Conservation (phyloP, 1,140 invertebrate species). For the Formica selysi region DNA sequence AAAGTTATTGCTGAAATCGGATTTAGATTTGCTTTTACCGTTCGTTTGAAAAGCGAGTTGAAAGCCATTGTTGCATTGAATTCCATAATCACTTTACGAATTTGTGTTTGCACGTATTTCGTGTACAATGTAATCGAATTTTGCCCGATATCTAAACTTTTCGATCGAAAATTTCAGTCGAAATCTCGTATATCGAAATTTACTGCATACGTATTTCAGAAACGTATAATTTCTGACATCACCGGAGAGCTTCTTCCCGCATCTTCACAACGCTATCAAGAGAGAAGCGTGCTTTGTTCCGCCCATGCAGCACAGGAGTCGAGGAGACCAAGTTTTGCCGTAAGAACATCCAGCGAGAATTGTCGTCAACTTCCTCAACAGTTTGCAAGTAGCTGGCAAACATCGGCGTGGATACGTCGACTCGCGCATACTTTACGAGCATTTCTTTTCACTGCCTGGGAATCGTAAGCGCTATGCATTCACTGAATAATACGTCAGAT, state of each 20-base stretch:
- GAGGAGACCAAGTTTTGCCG: conserved; percentile 46
- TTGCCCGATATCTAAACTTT: not conserved
- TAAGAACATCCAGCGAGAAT: conserved; percentile 54
- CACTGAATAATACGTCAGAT: not conserved
- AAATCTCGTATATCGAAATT: not conserved
- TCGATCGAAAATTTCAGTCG: not conserved
- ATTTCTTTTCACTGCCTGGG: conserved; percentile 18
- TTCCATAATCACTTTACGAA: not conserved
- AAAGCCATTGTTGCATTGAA: not conserved
- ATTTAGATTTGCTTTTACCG: not conserved
- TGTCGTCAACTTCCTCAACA: conserved; percentile 50
- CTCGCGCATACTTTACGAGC: conserved; percentile 27
- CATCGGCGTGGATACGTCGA: conserved; percentile 31
- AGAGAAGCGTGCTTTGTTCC: conserved; percentile 41
- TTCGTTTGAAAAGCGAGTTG: not conserved
- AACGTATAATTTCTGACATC: conserved; percentile 37
- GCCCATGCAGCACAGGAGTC: not conserved
- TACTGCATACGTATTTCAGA: not conserved
- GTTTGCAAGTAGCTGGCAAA: conserved; percentile 60
- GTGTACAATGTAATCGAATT: not conserved
- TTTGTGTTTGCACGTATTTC: not conserved
- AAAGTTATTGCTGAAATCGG: conserved; percentile 24
- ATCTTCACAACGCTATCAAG: conserved; percentile 22
- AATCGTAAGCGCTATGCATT: not conserved
- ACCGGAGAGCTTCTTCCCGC: conserved; percentile 28